Conservation (phyloP, 2,888 invertebrate species). For the Scaptomyza parva region DNA sequence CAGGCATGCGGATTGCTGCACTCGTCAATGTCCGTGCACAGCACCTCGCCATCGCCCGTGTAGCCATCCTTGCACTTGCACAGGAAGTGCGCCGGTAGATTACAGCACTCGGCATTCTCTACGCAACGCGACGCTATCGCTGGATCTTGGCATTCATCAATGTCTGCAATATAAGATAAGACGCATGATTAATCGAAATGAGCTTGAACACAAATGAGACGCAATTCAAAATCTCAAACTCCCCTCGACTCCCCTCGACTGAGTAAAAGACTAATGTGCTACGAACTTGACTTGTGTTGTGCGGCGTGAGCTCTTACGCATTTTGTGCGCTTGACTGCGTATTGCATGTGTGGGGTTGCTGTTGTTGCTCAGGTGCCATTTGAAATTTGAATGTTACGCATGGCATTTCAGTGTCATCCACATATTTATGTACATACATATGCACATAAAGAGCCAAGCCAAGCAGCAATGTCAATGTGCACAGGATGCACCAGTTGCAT, state of each 20-base stretch:
- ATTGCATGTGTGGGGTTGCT: conserved; percentile 24
- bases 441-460: conserved; percentile 22
- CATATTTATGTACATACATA: conserved; percentile 15
- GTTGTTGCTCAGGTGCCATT: conserved; percentile 27
- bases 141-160: conserved; percentile 97
- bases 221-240: conserved; percentile 47
- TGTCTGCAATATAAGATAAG: conserved; percentile 87
- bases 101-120: conserved; percentile 96
- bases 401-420: conserved; percentile 77
- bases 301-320: conserved; percentile 52
- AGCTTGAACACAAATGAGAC: conserved; percentile 52
- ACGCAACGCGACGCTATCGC: conserved; percentile 93
- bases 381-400: conserved; percentile 72
- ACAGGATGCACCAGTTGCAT: conserved; percentile 79
- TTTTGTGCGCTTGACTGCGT: conserved; percentile 68
- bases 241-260: conserved; percentile 16
- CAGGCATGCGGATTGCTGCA: conserved; percentile 93
- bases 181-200: conserved; percentile 61
- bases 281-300: conserved; percentile 36
- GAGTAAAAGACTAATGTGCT: conserved; percentile 55
- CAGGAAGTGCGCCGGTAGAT: conserved; percentile 96
- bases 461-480: conserved; percentile 68
- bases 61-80: conserved; percentile 97
- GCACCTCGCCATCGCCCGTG: conserved; percentile 95
- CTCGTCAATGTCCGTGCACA: conserved; percentile 96